Evolutionary conservation across 2,113 vertebrate genomes (phyloP).

Genomic region (Amblyornis subalaris): DNA sequence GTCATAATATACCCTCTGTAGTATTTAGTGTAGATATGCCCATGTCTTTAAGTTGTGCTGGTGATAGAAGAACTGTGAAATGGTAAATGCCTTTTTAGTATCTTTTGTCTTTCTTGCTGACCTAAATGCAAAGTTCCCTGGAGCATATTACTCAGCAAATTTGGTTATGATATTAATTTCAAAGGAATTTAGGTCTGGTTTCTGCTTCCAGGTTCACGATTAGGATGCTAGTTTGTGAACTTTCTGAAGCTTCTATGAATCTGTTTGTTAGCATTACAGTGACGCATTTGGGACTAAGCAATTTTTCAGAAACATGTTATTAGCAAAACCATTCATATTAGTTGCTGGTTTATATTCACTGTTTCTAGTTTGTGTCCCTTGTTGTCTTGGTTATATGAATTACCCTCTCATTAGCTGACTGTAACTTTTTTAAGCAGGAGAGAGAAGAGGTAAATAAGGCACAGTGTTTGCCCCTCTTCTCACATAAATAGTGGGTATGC

Average conservation of each 20-base stretch:
- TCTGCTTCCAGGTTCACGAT: not conserved
- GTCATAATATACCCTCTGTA: not conserved
- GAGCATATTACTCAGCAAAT: not conserved
- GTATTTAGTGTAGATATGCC: not conserved
- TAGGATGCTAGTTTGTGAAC: not conserved
- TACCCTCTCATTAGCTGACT: not conserved
- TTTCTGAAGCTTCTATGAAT: not conserved
- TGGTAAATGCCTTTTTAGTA: not conserved
- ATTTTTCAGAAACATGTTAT: not conserved
- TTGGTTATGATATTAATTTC: not conserved
- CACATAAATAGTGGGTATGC: not conserved
- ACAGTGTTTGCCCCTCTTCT: not conserved
- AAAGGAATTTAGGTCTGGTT: not conserved
- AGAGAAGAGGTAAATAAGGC: not conserved
- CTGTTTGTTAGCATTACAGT: not conserved
- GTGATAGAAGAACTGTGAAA: not conserved
- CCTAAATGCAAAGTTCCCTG: slow-evolving; percentile 8
- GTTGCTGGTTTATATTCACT: not conserved
- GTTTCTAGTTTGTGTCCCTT: not conserved
- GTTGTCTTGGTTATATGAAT: not conserved
- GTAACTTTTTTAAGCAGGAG: not conserved
- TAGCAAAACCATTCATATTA: not conserved
- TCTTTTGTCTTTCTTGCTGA: not conserved
- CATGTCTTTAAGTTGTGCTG: not conserved
- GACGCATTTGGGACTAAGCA: not conserved